Conservation (phyloP, 2,797 vertebrate genomes). For the Steatocranus sp. region DNA sequence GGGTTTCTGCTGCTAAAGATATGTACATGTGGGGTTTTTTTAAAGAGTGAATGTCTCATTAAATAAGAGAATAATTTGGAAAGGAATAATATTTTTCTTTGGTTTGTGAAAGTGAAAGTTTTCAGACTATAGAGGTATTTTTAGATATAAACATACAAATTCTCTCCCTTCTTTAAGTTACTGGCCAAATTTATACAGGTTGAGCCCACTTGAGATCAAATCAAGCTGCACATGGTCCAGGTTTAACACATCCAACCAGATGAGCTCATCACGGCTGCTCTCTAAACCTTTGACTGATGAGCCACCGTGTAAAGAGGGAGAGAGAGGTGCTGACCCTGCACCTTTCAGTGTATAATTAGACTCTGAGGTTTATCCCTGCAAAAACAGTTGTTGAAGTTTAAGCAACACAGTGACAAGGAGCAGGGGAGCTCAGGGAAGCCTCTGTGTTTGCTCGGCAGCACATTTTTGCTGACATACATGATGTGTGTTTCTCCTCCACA, state of each 20-base stretch:
- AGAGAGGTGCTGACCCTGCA: background rate
- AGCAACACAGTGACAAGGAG: background rate
- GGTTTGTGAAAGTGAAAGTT: accelerated
- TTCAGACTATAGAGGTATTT: background rate
- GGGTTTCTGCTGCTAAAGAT: background rate
- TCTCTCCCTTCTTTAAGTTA: background rate
- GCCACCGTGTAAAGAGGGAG: background rate
- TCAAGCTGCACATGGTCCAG: background rate
- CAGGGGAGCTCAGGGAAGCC: background rate
- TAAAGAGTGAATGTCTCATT: background rate
- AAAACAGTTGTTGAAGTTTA: background rate
- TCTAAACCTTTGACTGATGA: background rate
- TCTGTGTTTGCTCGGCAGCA: slow-evolving; percentile 2
- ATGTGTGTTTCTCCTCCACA: slow-evolving; percentile 27
- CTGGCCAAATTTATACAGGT: background rate
- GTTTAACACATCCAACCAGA: background rate
- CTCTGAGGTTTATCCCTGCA: background rate
- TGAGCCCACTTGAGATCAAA: background rate
- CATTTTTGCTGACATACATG: background rate
- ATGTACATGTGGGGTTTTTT: background rate
- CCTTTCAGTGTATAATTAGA: background rate
- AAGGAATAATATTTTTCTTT: background rate
- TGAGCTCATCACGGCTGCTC: slow-evolving; percentile 2
- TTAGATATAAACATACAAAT: background rate
- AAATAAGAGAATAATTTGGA: background rate